phyloP scores from a whole-genome alignment of 2,888 invertebrate species.

The Emmelina monodactyla region DNA sequence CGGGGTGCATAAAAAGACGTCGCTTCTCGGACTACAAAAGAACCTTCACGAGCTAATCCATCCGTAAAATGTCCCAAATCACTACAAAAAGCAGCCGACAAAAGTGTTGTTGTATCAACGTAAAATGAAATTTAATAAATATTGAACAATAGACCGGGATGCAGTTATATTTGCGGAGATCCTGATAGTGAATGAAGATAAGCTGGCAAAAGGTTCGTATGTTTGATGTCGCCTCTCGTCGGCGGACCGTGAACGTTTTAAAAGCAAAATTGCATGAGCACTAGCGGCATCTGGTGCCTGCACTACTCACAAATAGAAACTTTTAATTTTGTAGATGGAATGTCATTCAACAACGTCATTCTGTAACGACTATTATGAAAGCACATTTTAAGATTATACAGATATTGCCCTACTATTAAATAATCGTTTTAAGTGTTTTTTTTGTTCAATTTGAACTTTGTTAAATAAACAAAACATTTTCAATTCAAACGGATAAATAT shows the following conservation, averaged over 20 bases:
- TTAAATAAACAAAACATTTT: no score
- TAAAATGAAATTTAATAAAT: constrained; percentile 68
- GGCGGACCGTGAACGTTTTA: constrained; percentile 54
- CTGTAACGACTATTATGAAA: no score
- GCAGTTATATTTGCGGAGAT: constrained; percentile 54
- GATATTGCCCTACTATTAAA: no score
- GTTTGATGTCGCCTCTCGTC: constrained; percentile 64
- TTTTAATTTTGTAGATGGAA: constrained; percentile 63
- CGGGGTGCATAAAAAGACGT: constrained; percentile 50
- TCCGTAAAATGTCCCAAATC: constrained; percentile 65
- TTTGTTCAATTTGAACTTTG: no score
- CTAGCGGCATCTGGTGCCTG: constrained; percentile 59
- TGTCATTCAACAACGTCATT: no score
- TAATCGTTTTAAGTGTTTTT: no score
- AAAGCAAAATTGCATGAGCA: constrained; percentile 58
- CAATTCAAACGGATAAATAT: no score
- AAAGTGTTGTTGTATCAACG: constrained; percentile 64
- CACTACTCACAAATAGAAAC: constrained; percentile 48
- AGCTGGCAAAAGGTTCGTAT: constrained; percentile 63
- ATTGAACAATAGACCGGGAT: constrained; percentile 45
- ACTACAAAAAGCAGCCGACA: constrained; percentile 56
- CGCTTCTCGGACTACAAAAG: constrained; percentile 34
- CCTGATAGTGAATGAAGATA: constrained; percentile 60
- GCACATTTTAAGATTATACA: no score
- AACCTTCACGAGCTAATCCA: constrained; percentile 53